These are phyloP conservation scores for Linepithema humile DNA, from an alignment of 1,140 invertebrate genomes.

Conservation along the genomic window DNA sequence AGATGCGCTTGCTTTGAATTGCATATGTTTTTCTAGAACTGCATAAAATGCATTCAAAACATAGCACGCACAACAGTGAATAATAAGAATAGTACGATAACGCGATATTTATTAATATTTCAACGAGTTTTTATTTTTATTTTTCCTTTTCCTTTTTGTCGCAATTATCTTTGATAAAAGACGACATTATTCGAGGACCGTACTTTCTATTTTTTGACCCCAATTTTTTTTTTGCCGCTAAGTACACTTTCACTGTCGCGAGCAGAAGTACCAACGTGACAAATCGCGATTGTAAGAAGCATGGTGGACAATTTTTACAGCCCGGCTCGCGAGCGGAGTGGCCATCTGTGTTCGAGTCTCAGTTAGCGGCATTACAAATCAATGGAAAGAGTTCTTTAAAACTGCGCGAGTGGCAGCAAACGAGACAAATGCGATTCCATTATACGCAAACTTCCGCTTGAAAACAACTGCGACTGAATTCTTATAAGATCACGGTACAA, in stretches of 20 bases:
- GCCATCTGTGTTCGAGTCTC: neutral
- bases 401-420: neutral
- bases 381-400: slow-evolving; percentile 3
- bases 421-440: neutral
- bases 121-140: neutral
- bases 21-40: neutral
- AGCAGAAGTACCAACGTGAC: neutral
- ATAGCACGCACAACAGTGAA: neutral
- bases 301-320: neutral
- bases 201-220: neutral
- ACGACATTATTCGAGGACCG: neutral
- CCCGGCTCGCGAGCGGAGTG: neutral
- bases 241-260: neutral
- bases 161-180: neutral
- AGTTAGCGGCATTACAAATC: neutral
- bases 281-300: slow-evolving; percentile 1
- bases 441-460: neutral
- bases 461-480: no score
- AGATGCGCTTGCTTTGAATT: neutral
- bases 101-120: no score
- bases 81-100: no score
- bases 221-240: slow-evolving; percentile 6
- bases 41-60: neutral
- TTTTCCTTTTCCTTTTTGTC: neutral
- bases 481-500: no score